These are phyloP conservation scores for Antechinus stuartii DNA, from an alignment of 2,113 vertebrate genomes.

Conservation along the genomic window DNA sequence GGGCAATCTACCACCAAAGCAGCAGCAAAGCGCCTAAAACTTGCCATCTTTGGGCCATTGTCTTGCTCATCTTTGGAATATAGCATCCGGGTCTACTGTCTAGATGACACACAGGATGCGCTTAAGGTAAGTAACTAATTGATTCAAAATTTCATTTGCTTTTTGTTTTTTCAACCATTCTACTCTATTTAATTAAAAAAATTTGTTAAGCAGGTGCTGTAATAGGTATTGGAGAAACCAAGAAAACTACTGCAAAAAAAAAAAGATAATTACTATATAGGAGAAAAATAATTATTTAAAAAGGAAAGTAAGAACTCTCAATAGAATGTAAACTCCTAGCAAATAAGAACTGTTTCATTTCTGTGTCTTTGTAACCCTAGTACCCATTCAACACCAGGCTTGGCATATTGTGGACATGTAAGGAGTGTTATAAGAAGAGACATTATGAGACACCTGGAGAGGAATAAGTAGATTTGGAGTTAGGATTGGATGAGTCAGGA, in stretches of 20 bases:
- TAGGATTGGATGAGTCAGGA: background rate
- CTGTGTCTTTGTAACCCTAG: background rate
- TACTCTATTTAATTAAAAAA: background rate
- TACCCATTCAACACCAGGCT: background rate
- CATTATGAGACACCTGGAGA: background rate
- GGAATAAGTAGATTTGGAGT: background rate
- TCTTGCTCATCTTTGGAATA: slow-evolving; percentile 94
- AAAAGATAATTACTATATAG: background rate
- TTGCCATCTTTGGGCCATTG: slow-evolving; percentile 93
- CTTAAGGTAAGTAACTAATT: slow-evolving; percentile 88
- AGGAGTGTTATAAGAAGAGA: background rate
- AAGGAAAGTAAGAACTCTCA: background rate
- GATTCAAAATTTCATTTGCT: background rate
- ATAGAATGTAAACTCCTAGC: background rate
- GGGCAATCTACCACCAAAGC: slow-evolving; percentile 93
- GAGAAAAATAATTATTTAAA: background rate
- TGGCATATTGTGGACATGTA: background rate
- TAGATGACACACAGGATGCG: slow-evolving; percentile 94
- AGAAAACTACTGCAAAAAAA: background rate
- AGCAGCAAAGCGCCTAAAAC: slow-evolving; percentile 93
- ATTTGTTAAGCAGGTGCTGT: background rate
- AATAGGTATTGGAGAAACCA: background rate
- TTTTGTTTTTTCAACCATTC: background rate
- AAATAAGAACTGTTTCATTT: background rate
- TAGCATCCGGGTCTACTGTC: slow-evolving; percentile 94